phyloP scores from a whole-genome alignment of 2,888 invertebrate species.

The Apodemia duryi region DNA sequence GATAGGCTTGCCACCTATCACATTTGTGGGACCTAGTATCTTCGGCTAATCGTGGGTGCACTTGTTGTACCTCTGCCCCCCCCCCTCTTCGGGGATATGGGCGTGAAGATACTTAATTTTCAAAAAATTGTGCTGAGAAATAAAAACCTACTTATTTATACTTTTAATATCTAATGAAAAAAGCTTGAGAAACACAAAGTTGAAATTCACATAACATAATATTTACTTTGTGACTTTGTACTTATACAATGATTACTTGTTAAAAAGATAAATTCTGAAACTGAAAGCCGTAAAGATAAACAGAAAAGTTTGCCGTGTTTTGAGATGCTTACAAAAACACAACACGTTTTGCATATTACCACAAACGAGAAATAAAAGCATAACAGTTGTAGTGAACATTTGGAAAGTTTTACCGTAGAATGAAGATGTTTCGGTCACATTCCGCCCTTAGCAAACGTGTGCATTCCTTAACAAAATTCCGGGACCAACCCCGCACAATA shows the following conservation, averaged over 20 bases:
- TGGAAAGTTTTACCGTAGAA: constrained; percentile 37
- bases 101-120: too few species aligned
- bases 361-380: constrained; percentile 19
- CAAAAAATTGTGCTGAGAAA: background rate
- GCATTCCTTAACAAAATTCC: constrained; percentile 63
- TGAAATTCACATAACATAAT: background rate
- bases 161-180: background rate
- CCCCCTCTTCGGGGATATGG: too few species aligned
- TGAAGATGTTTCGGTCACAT: constrained; percentile 69
- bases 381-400: constrained; percentile 27
- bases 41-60: too few species aligned
- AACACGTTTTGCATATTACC: constrained; percentile 21
- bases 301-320: constrained; percentile 13
- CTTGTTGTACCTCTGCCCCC: too few species aligned
- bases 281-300: constrained; percentile 17
- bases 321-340: constrained; percentile 20
- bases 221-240: background rate
- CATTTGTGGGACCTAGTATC: too few species aligned
- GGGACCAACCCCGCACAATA: constrained; percentile 34
- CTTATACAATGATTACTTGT: background rate
- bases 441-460: constrained; percentile 55
- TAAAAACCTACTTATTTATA: background rate
- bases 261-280: constrained; percentile 17
- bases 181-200: background rate
- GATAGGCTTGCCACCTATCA: too few species aligned